Evolutionary conservation across 2,888 invertebrate genomes (phyloP).

Genomic region (Eupithecia exiguata): DNA sequence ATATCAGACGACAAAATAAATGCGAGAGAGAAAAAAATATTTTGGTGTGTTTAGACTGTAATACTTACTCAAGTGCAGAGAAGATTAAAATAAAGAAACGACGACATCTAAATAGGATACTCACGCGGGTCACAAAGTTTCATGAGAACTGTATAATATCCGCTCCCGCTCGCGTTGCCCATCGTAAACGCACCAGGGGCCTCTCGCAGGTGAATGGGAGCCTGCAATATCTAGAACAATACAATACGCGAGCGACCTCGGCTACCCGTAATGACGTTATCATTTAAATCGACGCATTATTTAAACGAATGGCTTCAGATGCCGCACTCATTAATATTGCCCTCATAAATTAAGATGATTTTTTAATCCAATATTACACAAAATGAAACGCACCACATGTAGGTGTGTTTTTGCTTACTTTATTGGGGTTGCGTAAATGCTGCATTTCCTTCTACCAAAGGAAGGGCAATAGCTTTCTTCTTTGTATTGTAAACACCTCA

Average conservation of each 20-base stretch:
- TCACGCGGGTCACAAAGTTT: background rate
- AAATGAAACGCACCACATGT: background rate
- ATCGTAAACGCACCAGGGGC: background rate
- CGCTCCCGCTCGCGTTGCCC: background rate
- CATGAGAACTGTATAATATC: background rate
- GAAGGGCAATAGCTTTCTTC: background rate
- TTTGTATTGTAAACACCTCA: too few relatives aligned
- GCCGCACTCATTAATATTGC: constrained; percentile 20
- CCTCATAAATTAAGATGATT: constrained; percentile 5
- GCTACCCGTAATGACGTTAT: constrained; percentile 12
- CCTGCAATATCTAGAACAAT: background rate
- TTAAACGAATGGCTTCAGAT: constrained; percentile 19
- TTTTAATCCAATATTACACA: background rate
- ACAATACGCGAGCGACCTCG: background rate
- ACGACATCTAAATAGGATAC: too few relatives aligned
- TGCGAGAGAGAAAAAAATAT: too few relatives aligned
- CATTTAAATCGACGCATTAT: constrained; percentile 18
- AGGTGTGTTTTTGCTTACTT: background rate
- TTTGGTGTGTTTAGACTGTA: too few relatives aligned
- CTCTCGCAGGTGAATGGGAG: background rate
- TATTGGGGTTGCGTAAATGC: too few relatives aligned
- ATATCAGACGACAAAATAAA: too few relatives aligned
- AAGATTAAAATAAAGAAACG: background rate
- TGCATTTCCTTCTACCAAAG: background rate
- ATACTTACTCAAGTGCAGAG: background rate